Evolutionary conservation across 2,888 invertebrate species (phyloP).

Genomic region (Caenorhabditis virilis): DNA sequence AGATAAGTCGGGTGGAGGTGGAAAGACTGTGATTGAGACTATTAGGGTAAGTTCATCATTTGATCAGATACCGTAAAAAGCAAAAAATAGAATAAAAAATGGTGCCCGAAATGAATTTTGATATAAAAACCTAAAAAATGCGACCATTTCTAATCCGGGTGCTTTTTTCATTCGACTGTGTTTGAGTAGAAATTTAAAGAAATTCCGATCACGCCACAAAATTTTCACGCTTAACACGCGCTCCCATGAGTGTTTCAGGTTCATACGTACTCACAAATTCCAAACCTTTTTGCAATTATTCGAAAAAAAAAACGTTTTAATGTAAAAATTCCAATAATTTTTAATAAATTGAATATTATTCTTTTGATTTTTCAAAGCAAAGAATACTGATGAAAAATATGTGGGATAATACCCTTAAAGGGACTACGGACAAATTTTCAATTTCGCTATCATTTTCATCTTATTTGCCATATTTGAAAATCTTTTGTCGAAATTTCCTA

Average conservation of each 20-base stretch:
- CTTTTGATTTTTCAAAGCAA: background rate
- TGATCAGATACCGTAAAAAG: background rate
- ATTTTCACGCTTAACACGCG: no score
- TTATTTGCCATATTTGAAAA: no score
- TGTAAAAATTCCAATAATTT: no score
- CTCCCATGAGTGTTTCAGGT: no score
- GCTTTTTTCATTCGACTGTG: background rate
- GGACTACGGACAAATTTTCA: background rate
- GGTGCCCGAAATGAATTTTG: background rate
- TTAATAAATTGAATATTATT: background rate
- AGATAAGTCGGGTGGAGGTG: conserved; percentile 15
- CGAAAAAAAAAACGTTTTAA: background rate
- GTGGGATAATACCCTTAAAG: no score
- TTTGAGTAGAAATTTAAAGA: background rate
- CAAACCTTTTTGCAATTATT: background rate
- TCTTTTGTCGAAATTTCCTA: no score
- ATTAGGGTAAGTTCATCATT: conserved; percentile 20
- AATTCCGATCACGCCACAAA: no score
- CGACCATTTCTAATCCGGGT: background rate
- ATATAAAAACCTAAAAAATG: background rate
- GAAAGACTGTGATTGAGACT: conserved; percentile 23
- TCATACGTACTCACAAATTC: no score
- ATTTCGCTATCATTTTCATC: background rate
- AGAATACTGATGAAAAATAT: no score
- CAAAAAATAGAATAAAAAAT: background rate